phyloP scores from a whole-genome alignment of 2,888 invertebrate genomes.

The Rotaria macrura region DNA sequence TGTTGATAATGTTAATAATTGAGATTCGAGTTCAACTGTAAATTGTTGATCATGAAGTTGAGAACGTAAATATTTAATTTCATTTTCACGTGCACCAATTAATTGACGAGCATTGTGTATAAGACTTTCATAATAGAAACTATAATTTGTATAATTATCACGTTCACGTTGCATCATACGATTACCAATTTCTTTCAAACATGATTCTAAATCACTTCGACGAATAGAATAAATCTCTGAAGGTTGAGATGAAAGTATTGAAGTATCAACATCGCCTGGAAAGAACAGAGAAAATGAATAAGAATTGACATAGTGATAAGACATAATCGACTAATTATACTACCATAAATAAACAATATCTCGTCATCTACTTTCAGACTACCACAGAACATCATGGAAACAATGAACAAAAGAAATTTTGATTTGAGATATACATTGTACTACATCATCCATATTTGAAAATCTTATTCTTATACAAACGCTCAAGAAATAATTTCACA shows the following conservation, averaged over 20 bases:
- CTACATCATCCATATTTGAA: too few species aligned
- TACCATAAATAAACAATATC: too few species aligned
- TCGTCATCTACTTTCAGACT: too few species aligned
- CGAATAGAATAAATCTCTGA: conserved; percentile 35
- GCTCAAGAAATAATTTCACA: too few species aligned
- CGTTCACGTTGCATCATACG: conserved; percentile 45
- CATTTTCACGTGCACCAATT: conserved; percentile 38
- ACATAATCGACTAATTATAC: too few species aligned
- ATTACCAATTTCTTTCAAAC: conserved; percentile 41
- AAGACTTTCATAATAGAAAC: conserved; percentile 48
- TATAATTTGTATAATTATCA: conserved; percentile 47
- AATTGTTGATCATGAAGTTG: not conserved
- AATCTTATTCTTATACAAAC: too few species aligned
- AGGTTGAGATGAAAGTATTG: not conserved
- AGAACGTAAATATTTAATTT: not conserved
- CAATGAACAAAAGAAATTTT: too few species aligned
- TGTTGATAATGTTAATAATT: not conserved
- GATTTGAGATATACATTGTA: too few species aligned
- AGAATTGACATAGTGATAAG: too few species aligned
- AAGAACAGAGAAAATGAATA: not conserved
- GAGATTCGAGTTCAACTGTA: not conserved
- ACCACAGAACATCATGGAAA: too few species aligned
- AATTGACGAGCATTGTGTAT: conserved; percentile 44
- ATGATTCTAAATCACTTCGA: conserved; percentile 41
- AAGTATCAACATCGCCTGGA: not conserved